Percentiles rank a stretch among this genome's conserved stretches.
Conservation (phyloP, 35 echinoderm and acorn worm species). For the Antedon bifida region DNA sequence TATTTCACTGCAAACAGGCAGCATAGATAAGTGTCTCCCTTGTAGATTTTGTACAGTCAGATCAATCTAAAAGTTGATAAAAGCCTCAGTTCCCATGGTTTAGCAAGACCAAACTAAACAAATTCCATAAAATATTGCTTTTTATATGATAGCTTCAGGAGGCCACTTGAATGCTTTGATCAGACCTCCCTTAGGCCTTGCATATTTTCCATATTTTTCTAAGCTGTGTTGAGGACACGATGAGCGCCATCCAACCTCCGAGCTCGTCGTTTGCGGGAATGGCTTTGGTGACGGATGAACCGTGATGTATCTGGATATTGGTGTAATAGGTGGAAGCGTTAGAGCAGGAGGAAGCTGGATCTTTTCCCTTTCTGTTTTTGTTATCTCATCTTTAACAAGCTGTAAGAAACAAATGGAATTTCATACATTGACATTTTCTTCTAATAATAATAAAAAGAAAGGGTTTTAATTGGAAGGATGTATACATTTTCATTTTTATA, state of each 20-base stretch:
- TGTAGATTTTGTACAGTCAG: too few species aligned
- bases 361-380: constrained; percentile 69
- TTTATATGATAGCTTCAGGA: constrained; percentile 68
- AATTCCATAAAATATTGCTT: not conserved
- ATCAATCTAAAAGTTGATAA: too few species aligned
- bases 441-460: too few species aligned
- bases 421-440: not conserved
- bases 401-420: constrained; percentile 20
- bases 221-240: constrained; percentile 30
- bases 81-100: too few species aligned
- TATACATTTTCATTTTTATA: too few species aligned
- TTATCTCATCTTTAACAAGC: constrained; percentile 89
- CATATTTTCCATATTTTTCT: constrained; percentile 83
- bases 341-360: constrained; percentile 73
- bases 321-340: constrained; percentile 82
- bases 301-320: constrained; percentile 86
- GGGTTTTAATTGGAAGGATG: too few species aligned
- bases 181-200: constrained; percentile 75
- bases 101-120: too few species aligned
- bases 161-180: constrained; percentile 85
- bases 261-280: constrained; percentile 48
- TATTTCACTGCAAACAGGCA: too few species aligned
- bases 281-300: constrained; percentile 64
- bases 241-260: constrained; percentile 74
- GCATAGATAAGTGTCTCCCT: too few species aligned